These are phyloP conservation scores for Eolophus roseicapilla DNA, from an alignment of 2,113 vertebrate species.

Conservation along the genomic window DNA sequence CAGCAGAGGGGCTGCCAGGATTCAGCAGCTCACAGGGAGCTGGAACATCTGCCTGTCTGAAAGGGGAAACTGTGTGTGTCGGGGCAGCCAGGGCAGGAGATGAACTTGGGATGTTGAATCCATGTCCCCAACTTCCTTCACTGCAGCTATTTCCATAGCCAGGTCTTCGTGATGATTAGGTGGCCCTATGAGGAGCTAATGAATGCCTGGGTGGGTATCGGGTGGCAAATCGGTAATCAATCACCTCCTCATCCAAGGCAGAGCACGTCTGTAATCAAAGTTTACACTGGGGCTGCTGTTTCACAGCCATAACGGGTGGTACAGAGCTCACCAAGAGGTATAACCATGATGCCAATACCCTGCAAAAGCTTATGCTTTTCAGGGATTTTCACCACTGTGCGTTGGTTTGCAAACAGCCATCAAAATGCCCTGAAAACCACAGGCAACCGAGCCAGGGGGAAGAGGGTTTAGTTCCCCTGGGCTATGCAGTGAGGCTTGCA, in stretches of 20 bases:
- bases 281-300: not conserved
- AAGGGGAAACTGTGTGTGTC: not conserved
- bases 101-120: not conserved
- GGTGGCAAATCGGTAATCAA: not conserved
- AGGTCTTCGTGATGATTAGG: too few species aligned
- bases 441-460: too few species aligned
- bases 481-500: rapidly evolving
- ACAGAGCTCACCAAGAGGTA: not conserved
- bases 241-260: not conserved
- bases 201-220: not conserved
- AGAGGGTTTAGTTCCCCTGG: not conserved
- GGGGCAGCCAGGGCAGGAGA: not conserved
- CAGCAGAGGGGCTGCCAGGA: not conserved
- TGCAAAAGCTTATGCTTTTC: not conserved
- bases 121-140: not conserved
- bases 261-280: not conserved
- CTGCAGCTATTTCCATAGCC: not conserved
- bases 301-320: rapidly evolving
- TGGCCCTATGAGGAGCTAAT: not conserved
- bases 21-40: not conserved
- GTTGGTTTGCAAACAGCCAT: not conserved
- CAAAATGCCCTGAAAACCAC: not conserved
- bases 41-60: not conserved
- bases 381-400: not conserved
- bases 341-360: rapidly evolving